These are phyloP conservation scores for Sander vitreus DNA, from an alignment of 2,113 vertebrate species.

Conservation along the genomic window DNA sequence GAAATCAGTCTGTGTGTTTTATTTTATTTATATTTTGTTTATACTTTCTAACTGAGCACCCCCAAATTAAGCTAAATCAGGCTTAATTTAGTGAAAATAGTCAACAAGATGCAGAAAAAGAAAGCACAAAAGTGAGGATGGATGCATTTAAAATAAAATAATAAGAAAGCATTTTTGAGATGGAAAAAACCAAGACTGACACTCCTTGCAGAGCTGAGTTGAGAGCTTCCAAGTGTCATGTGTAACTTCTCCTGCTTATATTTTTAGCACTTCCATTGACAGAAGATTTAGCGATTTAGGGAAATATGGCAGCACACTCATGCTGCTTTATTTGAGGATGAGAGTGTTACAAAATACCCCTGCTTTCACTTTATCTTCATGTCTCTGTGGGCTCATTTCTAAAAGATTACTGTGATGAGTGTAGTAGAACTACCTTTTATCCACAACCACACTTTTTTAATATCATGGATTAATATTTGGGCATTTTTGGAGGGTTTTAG, in stretches of 20 bases:
- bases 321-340: slow-evolving; percentile 34
- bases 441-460: slow-evolving; percentile 22
- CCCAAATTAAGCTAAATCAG: not conserved
- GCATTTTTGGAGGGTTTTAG: slow-evolving; percentile 9
- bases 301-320: slow-evolving; percentile 2
- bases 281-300: slow-evolving; percentile 1
- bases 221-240: not conserved
- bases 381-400: slow-evolving; percentile 28
- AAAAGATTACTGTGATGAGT: slow-evolving; percentile 19
- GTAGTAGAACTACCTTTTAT: slow-evolving; percentile 20
- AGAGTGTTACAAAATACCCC: slow-evolving; percentile 12
- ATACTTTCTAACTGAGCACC: not conserved
- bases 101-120: not conserved
- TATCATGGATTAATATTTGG: slow-evolving; percentile 57
- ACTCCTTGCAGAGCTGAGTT: not conserved
- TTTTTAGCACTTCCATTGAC: slow-evolving; percentile 27
- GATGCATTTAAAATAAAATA: not conserved
- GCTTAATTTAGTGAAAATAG: too few relatives aligned
- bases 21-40: too few relatives aligned
- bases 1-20: not conserved
- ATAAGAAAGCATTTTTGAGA: not conserved
- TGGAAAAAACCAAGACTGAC: not conserved
- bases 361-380: not conserved
- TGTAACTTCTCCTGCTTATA: slow-evolving; percentile 36
- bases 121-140: not conserved